Base-by-base conservation (phyloP, 2,888 invertebrate genomes). In the Tromatobia lineatoria region DNA sequence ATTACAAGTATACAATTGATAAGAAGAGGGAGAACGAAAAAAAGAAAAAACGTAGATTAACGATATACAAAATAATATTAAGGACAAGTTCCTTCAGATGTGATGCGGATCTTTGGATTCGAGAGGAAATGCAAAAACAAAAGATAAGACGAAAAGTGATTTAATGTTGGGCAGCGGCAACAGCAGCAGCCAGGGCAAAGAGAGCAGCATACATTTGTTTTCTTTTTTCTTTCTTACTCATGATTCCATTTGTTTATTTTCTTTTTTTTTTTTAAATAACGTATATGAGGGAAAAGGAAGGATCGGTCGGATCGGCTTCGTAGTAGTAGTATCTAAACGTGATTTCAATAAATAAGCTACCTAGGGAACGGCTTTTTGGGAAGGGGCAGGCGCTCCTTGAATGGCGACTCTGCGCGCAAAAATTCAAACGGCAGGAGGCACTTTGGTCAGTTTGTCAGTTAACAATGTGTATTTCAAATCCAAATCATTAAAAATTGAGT, bases 291-390 rank as follows among this genome's bases (percentile, higher is more conserved):
- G 84, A 82, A 83, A 85, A 87, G 85, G 86, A 87, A 87, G 87
- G 84, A 85, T 87, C 84, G 87, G 83, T 85, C 85, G 83, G 82
- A 85, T 85, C 76, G 86, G 77, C 88, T 83, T 86, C 86, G 80
- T 86, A 88, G 38, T 64, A 38, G 82, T 90, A 91, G 84, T 84
- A 85, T 80, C 91, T 92, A 91, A 91, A 90, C 87, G 87, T 90
- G 91, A 91, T 91, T 92, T 92, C 91, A 92, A 93, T 93, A 93
- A 93, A 93, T 93, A 93, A 93, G 91, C 92, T 93, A 93, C 90
- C 92, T 92, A 92, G 88, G 92, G 91, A 91, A 90, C 91, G 90
- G 88, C 89, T 71, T 77, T 79, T 71, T 61, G 83, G 86, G 80
- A 83, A 88, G 85, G 88, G 88, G 82, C 87, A 87, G 90, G 88